Evolutionary conservation across 2,797 vertebrate species (phyloP).

Genomic region (Pyrocephalus nanus): DNA sequence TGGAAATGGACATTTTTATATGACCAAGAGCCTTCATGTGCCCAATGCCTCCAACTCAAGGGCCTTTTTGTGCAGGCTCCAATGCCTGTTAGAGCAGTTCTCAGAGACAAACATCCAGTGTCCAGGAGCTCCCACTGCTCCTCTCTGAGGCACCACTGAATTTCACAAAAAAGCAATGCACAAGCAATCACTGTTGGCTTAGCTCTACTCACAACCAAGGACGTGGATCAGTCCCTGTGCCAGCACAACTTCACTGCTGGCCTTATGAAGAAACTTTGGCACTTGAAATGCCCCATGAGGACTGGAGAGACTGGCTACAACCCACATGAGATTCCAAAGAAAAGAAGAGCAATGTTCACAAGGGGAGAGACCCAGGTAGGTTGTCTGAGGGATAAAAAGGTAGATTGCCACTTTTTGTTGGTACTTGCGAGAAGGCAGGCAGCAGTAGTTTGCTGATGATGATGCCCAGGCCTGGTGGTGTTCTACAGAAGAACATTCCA

Average conservation of each 20-base stretch:
- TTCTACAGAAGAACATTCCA: neutral
- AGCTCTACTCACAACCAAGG: neutral
- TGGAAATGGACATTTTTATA: neutral
- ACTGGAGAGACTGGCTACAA: neutral
- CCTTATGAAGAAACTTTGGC: neutral
- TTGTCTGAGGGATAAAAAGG: neutral
- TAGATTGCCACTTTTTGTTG: neutral
- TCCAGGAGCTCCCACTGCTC: neutral
- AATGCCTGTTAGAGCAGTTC: neutral
- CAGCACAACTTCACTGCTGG: neutral
- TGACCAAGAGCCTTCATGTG: neutral
- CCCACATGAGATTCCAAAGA: neutral
- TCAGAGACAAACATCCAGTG: neutral
- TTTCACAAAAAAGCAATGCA: neutral
- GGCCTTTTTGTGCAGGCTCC: neutral
- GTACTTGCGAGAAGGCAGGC: neutral
- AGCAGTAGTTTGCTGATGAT: neutral
- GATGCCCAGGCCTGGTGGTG: neutral
- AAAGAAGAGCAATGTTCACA: neutral
- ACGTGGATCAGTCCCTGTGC: rapidly evolving
- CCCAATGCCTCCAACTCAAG: rapidly evolving
- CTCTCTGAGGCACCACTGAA: neutral
- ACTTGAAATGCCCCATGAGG: neutral
- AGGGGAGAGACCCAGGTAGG: neutral
- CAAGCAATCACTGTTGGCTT: neutral